Percentiles rank a stretch among this genome's conserved stretches.
These are phyloP conservation scores for Phylloscopus trochiloides DNA, from an alignment of 2,113 vertebrate species.

Conservation along the genomic window DNA sequence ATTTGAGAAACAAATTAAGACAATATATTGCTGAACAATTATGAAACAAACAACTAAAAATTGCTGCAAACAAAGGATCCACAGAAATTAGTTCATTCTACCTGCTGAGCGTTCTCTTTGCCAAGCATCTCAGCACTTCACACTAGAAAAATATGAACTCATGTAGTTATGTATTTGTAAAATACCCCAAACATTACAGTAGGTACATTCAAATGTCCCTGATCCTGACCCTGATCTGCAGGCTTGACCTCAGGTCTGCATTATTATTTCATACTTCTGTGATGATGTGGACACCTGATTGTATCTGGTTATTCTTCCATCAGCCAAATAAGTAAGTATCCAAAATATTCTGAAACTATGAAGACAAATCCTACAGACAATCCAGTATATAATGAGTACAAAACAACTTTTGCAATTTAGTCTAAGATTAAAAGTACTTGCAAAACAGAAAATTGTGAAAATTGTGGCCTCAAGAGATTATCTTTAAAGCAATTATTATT, in stretches of 20 bases:
- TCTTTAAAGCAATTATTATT: neutral
- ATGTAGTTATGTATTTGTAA: neutral
- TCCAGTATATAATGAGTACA: neutral
- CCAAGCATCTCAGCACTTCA: neutral
- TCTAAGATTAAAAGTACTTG: neutral
- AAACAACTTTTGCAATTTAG: neutral
- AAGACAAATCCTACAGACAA: neutral
- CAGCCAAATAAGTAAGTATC: neutral
- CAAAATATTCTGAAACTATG: neutral
- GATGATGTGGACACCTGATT: neutral
- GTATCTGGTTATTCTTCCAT: neutral
- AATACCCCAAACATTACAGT: neutral
- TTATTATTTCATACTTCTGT: neutral
- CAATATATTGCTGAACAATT: neutral
- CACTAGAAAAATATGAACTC: neutral
- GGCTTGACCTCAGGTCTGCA: neutral
- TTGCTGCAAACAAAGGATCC: neutral
- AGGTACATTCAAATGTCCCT: neutral
- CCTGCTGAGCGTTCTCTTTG: neutral
- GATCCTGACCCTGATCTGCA: neutral
- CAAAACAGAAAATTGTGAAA: neutral
- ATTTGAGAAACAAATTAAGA: neutral
- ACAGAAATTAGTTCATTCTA: neutral
- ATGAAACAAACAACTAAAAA: neutral
- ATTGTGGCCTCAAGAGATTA: neutral